These are phyloP conservation scores for Oryctes rhinoceros DNA, from an alignment of 1,140 invertebrate genomes.

Conservation along the genomic window DNA sequence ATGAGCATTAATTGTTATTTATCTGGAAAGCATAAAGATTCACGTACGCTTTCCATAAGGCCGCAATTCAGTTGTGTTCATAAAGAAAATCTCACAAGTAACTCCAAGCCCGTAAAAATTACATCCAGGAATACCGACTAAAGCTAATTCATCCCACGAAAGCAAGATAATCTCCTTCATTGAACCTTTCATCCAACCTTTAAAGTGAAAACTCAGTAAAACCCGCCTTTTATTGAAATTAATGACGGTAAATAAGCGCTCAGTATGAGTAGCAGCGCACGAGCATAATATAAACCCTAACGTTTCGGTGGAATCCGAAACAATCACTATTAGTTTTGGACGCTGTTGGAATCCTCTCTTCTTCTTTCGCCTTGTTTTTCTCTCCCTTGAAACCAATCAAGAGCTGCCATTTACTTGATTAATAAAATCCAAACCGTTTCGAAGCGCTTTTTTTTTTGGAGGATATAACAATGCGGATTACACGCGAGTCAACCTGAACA, in stretches of 20 bases:
- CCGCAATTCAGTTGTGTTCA: too few relatives aligned
- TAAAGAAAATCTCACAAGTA: too few relatives aligned
- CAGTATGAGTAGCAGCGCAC: slow-evolving; percentile 54
- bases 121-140: too few relatives aligned
- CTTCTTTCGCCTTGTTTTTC: background rate
- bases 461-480: background rate
- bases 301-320: slow-evolving; percentile 42
- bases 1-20: too few relatives aligned
- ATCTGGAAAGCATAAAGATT: too few relatives aligned
- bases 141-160: too few relatives aligned
- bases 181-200: background rate
- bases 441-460: slow-evolving; percentile 48
- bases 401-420: slow-evolving; percentile 55
- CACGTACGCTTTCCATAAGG: too few relatives aligned
- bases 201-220: background rate
- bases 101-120: too few relatives aligned
- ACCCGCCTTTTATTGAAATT: slow-evolving; percentile 52
- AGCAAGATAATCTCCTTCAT: too few relatives aligned
- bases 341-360: slow-evolving; percentile 51
- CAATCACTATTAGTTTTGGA: slow-evolving; percentile 56
- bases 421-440: slow-evolving; percentile 54
- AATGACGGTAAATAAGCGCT: slow-evolving; percentile 52
- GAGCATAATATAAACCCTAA: slow-evolving; percentile 17
- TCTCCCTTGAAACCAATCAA: slow-evolving; percentile 54
- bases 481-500: too few relatives aligned